phyloP scores from a whole-genome alignment of 2,888 invertebrate species.

The Hypselothyrea guttata region DNA sequence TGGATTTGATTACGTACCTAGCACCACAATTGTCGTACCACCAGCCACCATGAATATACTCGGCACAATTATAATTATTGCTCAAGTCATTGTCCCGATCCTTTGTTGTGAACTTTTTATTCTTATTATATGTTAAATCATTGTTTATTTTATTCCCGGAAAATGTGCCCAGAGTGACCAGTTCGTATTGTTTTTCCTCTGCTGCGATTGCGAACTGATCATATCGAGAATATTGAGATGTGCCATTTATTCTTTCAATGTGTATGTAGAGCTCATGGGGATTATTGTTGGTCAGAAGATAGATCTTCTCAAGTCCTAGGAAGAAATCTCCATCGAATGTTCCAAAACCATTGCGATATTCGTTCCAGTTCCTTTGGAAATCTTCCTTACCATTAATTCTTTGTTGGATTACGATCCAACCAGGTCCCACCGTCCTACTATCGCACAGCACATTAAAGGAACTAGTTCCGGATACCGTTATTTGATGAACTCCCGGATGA shows the following conservation, averaged over 20 bases:
- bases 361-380: not conserved
- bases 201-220: not conserved
- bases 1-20: not conserved
- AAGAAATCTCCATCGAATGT: constrained; percentile 1
- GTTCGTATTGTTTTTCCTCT: not conserved
- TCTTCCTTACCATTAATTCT: constrained; percentile 1
- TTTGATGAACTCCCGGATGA: not conserved
- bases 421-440: not conserved
- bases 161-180: not conserved
- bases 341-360: not conserved
- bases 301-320: not conserved
- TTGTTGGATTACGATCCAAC: constrained; percentile 6
- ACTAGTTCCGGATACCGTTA: not conserved
- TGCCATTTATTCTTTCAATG: not conserved
- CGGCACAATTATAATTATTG: not conserved
- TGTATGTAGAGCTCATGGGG: constrained; percentile 4
- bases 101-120: constrained; percentile 1
- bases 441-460: not conserved
- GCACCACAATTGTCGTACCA: not conserved
- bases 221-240: not conserved
- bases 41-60: not conserved
- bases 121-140: not conserved
- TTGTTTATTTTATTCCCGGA: not conserved
- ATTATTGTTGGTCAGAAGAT: not conserved
- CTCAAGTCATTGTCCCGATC: not conserved